These are phyloP conservation scores for Lepidocyrtoides sp. DNA, from an alignment of 2,888 invertebrate species.

Conservation along the genomic window DNA sequence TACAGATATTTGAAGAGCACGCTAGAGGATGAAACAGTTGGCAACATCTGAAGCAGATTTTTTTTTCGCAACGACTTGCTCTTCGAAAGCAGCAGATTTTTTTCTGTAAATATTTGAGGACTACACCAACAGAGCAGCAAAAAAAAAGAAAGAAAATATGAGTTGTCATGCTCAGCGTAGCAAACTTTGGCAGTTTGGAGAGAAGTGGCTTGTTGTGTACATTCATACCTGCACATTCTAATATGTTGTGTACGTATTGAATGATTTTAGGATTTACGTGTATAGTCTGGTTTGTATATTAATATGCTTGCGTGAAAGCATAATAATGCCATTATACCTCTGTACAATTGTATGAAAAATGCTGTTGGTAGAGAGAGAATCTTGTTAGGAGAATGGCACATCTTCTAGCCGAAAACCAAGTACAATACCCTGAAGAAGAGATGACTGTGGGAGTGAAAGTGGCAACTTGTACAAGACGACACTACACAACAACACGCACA, in stretches of 20 bases:
- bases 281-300: no score
- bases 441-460: slow-evolving; percentile 53
- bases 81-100: no score
- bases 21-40: no score
- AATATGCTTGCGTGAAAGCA: no score
- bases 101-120: no score
- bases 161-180: not conserved
- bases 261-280: no score
- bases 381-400: not conserved
- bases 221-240: no score
- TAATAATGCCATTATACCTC: no score
- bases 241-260: no score
- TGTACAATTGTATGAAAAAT: not conserved
- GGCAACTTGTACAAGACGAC: slow-evolving; percentile 48
- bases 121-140: not conserved
- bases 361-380: not conserved
- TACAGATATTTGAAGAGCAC: no score
- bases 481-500: not conserved
- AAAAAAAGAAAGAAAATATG: not conserved
- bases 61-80: no score
- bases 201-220: not conserved
- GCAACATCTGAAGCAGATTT: no score
- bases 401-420: not conserved
- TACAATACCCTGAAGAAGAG: slow-evolving; percentile 55
- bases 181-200: not conserved